These are phyloP conservation scores for Eupithecia insigniata DNA, from an alignment of 2,888 invertebrate genomes.

Conservation along the genomic window DNA sequence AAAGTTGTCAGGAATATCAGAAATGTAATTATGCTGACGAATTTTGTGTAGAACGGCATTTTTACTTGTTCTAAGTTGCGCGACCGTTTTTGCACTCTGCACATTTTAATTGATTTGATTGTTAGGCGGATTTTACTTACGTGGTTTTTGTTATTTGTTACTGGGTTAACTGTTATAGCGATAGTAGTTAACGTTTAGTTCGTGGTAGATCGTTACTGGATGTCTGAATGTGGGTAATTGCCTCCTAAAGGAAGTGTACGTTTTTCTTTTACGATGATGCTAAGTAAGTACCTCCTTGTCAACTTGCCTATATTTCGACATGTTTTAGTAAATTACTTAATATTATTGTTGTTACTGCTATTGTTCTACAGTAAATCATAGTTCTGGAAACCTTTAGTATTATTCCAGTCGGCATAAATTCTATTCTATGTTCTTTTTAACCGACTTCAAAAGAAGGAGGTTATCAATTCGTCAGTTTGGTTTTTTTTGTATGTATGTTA, in stretches of 20 bases:
- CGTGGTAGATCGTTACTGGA: slow-evolving; percentile 9
- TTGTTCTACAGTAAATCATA: too few relatives aligned
- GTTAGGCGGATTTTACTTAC: slow-evolving; percentile 51
- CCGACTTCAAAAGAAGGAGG: too few relatives aligned
- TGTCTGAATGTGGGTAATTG: neutral
- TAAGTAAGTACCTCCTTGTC: too few relatives aligned
- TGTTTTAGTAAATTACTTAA: too few relatives aligned
- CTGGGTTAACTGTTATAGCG: slow-evolving; percentile 34
- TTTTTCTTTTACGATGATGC: neutral
- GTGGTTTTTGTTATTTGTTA: slow-evolving; percentile 32
- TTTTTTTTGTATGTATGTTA: too few relatives aligned
- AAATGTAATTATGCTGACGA: slow-evolving; percentile 47
- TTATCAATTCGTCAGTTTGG: too few relatives aligned
- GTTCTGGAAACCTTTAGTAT: too few relatives aligned
- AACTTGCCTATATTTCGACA: too few relatives aligned
- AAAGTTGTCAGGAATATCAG: slow-evolving; percentile 54
- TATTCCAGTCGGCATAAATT: too few relatives aligned
- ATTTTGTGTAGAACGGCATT: slow-evolving; percentile 48
- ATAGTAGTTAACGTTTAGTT: slow-evolving; percentile 17
- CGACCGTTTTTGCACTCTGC: slow-evolving; percentile 52
- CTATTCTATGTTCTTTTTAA: too few relatives aligned
- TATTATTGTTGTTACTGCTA: too few relatives aligned
- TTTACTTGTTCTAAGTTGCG: slow-evolving; percentile 44
- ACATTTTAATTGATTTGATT: slow-evolving; percentile 54
- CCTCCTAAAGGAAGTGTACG: neutral